Evolutionary conservation across 2,888 invertebrate genomes (phyloP).

Genomic region (Protodeltote pygarga): DNA sequence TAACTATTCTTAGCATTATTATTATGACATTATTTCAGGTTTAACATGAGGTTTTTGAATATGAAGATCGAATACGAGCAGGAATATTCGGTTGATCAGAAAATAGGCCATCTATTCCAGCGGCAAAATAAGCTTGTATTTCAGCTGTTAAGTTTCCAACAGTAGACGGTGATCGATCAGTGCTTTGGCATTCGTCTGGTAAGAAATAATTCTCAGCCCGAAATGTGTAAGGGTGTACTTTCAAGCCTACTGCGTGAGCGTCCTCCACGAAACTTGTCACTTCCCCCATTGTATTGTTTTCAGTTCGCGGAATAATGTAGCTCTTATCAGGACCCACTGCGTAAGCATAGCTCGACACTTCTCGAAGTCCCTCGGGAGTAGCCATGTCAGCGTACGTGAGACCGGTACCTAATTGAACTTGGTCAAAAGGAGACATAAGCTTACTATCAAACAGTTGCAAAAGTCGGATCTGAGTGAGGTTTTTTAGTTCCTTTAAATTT

Average conservation of each 20-base stretch:
- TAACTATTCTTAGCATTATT: no score
- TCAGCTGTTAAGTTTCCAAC: constrained; percentile 70
- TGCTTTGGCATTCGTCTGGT: constrained; percentile 68
- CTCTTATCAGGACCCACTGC: constrained; percentile 78
- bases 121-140: constrained; percentile 67
- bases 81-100: constrained; percentile 78
- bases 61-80: constrained; percentile 53
- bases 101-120: constrained; percentile 79
- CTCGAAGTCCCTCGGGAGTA: constrained; percentile 67
- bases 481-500: constrained; percentile 73
- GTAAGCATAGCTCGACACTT: constrained; percentile 74
- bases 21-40: no score
- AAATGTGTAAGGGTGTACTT: constrained; percentile 80
- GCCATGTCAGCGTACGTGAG: constrained; percentile 76
- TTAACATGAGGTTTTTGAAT: no score
- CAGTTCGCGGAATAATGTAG: constrained; percentile 74
- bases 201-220: constrained; percentile 76
- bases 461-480: constrained; percentile 68
- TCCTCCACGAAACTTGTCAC: constrained; percentile 71
- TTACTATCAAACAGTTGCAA: constrained; percentile 68
- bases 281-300: constrained; percentile 60
- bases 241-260: constrained; percentile 71
- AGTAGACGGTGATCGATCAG: constrained; percentile 46
- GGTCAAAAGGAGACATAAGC: constrained; percentile 67
- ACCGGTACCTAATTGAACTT: constrained; percentile 57